A percentile compares a stretch with the other conserved stretches of the same genome.
These are phyloP conservation scores for Maniola hyperantus DNA, from an alignment of 2,888 invertebrate species.

Conservation along the genomic window DNA sequence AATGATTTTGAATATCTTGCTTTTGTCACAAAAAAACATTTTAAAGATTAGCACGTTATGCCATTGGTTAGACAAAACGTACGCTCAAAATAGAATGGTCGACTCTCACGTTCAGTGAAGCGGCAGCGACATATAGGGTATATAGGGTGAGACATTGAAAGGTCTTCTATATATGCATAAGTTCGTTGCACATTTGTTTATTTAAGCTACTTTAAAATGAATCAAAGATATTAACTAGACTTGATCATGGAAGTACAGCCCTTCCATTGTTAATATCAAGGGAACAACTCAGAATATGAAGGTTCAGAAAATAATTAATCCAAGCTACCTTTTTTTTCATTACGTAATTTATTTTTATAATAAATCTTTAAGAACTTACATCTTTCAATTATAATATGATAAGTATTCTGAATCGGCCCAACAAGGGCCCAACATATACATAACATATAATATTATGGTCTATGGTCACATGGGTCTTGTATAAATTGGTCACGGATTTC, in stretches of 20 bases:
- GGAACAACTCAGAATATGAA: no score
- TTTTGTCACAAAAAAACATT: constrained; percentile 15
- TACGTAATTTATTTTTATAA: no score
- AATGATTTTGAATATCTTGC: background rate
- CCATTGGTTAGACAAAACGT: constrained; percentile 33
- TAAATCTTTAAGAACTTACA: no score
- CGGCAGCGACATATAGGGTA: constrained; percentile 37
- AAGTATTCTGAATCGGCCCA: no score
- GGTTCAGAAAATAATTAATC: no score
- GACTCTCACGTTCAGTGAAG: constrained; percentile 37
- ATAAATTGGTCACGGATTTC: no score
- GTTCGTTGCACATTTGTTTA: constrained; percentile 28
- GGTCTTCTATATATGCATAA: constrained; percentile 32
- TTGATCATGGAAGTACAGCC: background rate
- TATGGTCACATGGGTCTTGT: no score
- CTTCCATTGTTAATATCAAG: no score
- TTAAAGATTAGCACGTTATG: constrained; percentile 31
- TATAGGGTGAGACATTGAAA: constrained; percentile 39
- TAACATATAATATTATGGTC: no score
- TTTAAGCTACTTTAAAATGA: background rate
- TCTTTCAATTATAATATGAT: no score
- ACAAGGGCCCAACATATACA: no score
- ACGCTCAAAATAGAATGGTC: constrained; percentile 38
- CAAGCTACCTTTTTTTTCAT: no score
- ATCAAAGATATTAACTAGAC: background rate